Base-by-base conservation (phyloP, 2,797 vertebrate species). In the Scomberomorus guttatus region DNA sequence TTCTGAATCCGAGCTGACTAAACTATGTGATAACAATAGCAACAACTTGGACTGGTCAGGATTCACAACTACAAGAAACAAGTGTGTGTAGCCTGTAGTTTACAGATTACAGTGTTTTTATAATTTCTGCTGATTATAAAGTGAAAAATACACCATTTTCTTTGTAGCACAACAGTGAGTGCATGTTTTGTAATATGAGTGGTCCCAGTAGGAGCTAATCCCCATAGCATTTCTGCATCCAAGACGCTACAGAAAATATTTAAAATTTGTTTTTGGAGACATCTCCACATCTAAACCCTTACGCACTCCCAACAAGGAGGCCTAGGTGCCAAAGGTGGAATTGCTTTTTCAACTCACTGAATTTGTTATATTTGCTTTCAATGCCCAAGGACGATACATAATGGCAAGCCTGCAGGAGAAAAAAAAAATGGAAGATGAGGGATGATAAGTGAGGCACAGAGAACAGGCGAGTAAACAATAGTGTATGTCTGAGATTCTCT, bases 351-450 rank as follows among this genome's bases (percentile, higher is more conserved):
- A 80, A 66, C 61, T 84, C 24, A 34, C 20, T 71, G 63, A 76
- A 81, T 87, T 77, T 65, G 72, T 77, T 78, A 59, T 54, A 77
- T 84, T 72, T 72, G 78, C 64, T 77, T 60, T 72, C 68, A 87
- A 87, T 80, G 71, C 50, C 58, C 83, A 89, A 89, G 90, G 86
- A 80, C 63, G 54, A 68, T 15, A 25, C 58, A 68, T 71, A 73
- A 82, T 67, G 34, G 32, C 34, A 25, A 12, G 52, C 55, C 61
- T 2, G 50, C 22, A 9, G 61, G 37, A 37, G 15, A 22, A 18
- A 37, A 24, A 37, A 32, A 46, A 52, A 50, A 51, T 2, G 52
- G 27, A 73, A 61, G 44, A 76, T 67, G 46, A 55, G 66, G 52
- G 60, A 48, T 67, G 74, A 80, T 18, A 60, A 64, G 78, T 34